These are phyloP conservation scores for Dione vanillae DNA, from an alignment of 2,888 invertebrate genomes.

Conservation along the genomic window DNA sequence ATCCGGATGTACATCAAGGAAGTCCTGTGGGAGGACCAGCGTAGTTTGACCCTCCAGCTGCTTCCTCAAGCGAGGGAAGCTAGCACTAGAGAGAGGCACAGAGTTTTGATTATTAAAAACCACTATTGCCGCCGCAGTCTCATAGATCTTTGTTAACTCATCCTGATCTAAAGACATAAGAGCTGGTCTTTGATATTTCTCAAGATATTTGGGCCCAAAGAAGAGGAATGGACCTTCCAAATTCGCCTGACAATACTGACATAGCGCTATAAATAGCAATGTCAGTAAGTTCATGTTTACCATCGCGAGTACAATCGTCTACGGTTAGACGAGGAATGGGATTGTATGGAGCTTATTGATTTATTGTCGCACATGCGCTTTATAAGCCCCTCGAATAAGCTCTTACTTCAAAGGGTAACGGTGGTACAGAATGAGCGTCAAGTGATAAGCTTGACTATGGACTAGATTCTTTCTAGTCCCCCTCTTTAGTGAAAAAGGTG, in stretches of 20 bases:
- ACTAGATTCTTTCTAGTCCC: too few relatives aligned
- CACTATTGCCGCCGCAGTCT: conserved; percentile 83
- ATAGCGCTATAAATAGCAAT: conserved; percentile 39
- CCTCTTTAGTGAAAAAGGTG: too few relatives aligned
- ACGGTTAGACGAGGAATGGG: neutral
- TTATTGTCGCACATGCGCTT: conserved; percentile 47
- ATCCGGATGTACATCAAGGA: conserved; percentile 84
- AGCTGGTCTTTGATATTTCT: conserved; percentile 77
- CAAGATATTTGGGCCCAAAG: conserved; percentile 83
- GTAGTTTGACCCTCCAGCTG: conserved; percentile 80
- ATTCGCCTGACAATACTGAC: conserved; percentile 59
- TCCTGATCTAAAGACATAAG: conserved; percentile 81
- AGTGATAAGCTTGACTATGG: too few relatives aligned
- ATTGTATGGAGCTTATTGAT: conserved; percentile 41
- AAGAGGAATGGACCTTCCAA: conserved; percentile 85
- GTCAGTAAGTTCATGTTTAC: conserved; percentile 28
- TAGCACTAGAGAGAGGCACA: conserved; percentile 79
- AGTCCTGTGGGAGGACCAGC: conserved; percentile 83
- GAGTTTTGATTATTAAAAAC: conserved; percentile 85
- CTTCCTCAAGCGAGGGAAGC: conserved; percentile 83
- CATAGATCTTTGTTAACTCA: conserved; percentile 83
- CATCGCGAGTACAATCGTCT: neutral
- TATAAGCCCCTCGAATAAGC: neutral
- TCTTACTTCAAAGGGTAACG: too few relatives aligned
- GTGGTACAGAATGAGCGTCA: too few relatives aligned